These are phyloP conservation scores for Parus major DNA, from an alignment of 2,113 vertebrate genomes.

Conservation along the genomic window DNA sequence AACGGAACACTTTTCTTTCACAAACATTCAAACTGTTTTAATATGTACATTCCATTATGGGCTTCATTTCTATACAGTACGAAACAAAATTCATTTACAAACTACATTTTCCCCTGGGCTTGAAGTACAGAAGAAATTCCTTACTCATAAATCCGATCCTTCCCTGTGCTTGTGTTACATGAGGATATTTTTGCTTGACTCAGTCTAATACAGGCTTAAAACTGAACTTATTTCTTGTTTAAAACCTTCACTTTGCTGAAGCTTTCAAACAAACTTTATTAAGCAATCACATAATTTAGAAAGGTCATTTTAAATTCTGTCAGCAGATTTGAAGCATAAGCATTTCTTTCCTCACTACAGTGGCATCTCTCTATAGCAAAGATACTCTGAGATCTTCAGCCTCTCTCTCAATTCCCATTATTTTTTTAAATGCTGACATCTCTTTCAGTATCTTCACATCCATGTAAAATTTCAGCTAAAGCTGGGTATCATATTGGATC, in stretches of 20 bases:
- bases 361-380: neutral
- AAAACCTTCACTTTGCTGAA: neutral
- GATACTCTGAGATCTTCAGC: neutral
- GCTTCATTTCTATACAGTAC: neutral
- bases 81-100: neutral
- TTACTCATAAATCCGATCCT: neutral
- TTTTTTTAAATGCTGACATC: neutral
- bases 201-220: neutral
- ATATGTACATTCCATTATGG: neutral
- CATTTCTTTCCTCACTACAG: slow-evolving; percentile 3
- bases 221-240: neutral
- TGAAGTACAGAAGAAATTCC: neutral
- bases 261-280: neutral
- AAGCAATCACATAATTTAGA: neutral
- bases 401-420: neutral
- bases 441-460: slow-evolving; percentile 28
- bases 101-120: neutral
- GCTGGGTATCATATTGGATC: neutral
- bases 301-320: slow-evolving; percentile 33
- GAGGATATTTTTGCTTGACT: neutral
- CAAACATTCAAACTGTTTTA: neutral
- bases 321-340: neutral
- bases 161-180: neutral
- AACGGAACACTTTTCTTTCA: neutral
- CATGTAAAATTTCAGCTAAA: slow-evolving; percentile 3